A percentile compares a stretch with the other conserved stretches of the same genome.
phyloP scores from a whole-genome alignment of 2,888 invertebrate species.

The Achlya flavicornis region DNA sequence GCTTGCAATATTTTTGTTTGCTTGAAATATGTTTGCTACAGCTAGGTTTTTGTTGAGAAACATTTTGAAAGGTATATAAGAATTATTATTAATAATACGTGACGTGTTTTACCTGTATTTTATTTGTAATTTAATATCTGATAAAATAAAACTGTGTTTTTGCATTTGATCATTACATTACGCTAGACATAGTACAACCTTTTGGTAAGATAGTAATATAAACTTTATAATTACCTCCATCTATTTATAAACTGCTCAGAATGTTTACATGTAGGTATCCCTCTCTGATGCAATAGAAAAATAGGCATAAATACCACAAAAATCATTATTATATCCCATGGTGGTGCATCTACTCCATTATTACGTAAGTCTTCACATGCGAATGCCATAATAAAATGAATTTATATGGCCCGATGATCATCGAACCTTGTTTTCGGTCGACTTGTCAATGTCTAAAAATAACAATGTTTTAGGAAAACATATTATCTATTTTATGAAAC shows the following conservation, averaged over 20 bases:
- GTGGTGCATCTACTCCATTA: conserved; percentile 30
- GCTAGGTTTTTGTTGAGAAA: neutral
- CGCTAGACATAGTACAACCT: too few relatives aligned
- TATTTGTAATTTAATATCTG: too few relatives aligned
- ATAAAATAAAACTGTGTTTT: too few relatives aligned
- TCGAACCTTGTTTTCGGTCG: conserved; percentile 22
- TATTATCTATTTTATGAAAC: conserved; percentile 10
- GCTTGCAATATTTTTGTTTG: neutral
- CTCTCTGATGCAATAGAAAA: conserved; percentile 5
- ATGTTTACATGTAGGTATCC: neutral
- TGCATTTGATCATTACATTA: too few relatives aligned
- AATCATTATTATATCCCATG: conserved; percentile 17
- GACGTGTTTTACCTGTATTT: too few relatives aligned
- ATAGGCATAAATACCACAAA: conserved; percentile 16
- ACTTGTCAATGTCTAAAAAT: conserved; percentile 32
- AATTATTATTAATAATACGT: too few relatives aligned
- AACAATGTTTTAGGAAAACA: conserved; percentile 24
- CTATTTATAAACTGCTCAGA: too few relatives aligned
- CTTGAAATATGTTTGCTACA: conserved; percentile 5
- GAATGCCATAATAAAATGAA: conserved; percentile 47
- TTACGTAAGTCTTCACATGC: conserved; percentile 39
- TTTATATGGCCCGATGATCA: conserved; percentile 38
- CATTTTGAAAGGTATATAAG: neutral
- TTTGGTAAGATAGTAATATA: too few relatives aligned
- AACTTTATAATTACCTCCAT: too few relatives aligned